Percentiles rank a stretch among this genome's conserved stretches.
phyloP scores from a whole-genome alignment of 2,113 vertebrate genomes.

The Austrofundulus limnaeus region DNA sequence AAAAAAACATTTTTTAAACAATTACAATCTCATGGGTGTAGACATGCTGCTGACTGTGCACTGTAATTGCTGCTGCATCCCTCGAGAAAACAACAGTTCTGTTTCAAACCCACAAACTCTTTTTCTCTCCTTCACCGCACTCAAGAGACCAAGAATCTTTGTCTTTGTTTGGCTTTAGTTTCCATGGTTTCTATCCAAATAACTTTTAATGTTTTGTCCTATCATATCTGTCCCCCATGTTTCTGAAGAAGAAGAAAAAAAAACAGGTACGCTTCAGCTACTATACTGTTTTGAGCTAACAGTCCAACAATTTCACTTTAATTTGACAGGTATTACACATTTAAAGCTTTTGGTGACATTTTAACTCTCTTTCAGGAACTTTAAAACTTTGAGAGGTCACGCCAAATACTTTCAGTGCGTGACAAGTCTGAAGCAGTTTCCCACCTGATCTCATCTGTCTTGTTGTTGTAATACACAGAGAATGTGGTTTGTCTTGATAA shows the following conservation, averaged over 20 bases:
- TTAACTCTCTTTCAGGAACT: neutral
- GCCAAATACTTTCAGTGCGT: neutral
- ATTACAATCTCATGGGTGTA: neutral
- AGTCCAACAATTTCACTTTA: too few relatives aligned
- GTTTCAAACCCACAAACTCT: constrained; percentile 16
- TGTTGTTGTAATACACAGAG: neutral
- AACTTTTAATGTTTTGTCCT: neutral
- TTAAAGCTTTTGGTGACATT: too few relatives aligned
- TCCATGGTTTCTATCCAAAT: constrained; percentile 25
- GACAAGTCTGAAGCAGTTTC: neutral
- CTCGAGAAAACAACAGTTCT: constrained; percentile 21
- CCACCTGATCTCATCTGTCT: neutral
- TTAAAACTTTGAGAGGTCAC: neutral
- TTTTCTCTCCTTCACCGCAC: constrained; percentile 17
- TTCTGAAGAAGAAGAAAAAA: too few relatives aligned
- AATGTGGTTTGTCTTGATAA: neutral
- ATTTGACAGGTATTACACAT: too few relatives aligned
- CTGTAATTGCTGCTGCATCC: constrained; percentile 22
- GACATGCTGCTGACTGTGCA: constrained; percentile 5
- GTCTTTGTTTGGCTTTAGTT: constrained; percentile 38
- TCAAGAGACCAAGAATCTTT: constrained; percentile 28
- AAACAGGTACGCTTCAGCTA: too few relatives aligned
- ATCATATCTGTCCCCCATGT: neutral
- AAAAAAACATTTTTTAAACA: neutral
- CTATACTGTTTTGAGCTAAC: too few relatives aligned